Base-by-base conservation (phyloP, 1,140 invertebrate genomes). In the Oncopodura yosiiana region DNA sequence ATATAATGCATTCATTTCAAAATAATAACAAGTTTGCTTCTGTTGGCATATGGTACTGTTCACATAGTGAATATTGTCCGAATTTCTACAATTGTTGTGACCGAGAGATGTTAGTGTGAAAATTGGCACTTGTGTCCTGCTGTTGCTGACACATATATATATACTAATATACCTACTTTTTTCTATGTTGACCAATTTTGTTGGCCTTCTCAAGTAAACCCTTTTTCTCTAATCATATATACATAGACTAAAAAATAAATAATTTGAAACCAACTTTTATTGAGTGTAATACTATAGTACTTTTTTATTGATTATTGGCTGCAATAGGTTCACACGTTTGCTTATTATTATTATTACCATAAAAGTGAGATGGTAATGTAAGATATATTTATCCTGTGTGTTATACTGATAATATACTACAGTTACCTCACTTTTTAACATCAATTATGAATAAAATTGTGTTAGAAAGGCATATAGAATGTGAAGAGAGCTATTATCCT, bases 61-160 rank as follows among this genome's bases (percentile, higher is more conserved):
- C 2, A 9, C 3, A 6, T 46, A 32, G 30, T 16, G 11, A 16
- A 46, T 46, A 32, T 46, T 14, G 27, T 46, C 16, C 12, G 18
- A 18, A 11, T 39, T 32, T n/a, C 27, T 19, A 46, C 30, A 30
- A 14, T n/a, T n/a, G n/a, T n/a, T n/a, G 34, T 19, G 44, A 30
- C 27, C 44, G 44, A 32, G 34, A 21, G 18, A 30, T 32, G 30
- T 18, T 23, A 27, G 44, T 46, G 44, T 30, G 44, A 46, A 46
- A 46, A 46, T 46, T 46, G 44, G 44, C 44, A 46, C 34, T 46
- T 46, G 44, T 46, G 44, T 46, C 44, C 44, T 46, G 44, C 44
- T 46, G 44, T 46, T 30, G 44, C 44, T 19, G 34, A 32, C 26
- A 27, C 30, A 46, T 46, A 32, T 27, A 46, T 30, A 21, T 32